Percentiles rank a stretch among this genome's conserved stretches.
Evolutionary conservation across 2,888 invertebrate species (phyloP).

Genomic region (Bruchidius siliquastri): DNA sequence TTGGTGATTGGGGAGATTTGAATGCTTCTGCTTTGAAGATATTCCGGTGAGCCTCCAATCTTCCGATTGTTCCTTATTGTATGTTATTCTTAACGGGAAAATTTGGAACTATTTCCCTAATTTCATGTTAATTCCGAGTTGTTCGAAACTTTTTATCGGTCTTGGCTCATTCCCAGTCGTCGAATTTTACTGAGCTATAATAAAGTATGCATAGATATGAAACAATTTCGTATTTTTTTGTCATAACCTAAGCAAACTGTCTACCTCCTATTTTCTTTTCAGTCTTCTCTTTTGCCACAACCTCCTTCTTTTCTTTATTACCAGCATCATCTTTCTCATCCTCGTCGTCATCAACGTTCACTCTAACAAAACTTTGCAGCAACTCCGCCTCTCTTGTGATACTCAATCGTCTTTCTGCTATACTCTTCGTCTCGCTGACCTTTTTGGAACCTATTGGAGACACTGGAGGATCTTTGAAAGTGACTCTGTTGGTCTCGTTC

Average conservation of each 20-base stretch:
- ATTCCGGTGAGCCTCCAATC: too few species aligned
- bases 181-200: background rate
- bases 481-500: background rate
- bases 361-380: conserved; percentile 73
- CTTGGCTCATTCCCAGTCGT: too few species aligned
- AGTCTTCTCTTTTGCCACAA: conserved; percentile 12
- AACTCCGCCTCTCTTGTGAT: conserved; percentile 64
- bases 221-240: background rate
- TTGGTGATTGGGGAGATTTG: too few species aligned
- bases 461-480: background rate
- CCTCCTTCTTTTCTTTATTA: conserved; percentile 8
- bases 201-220: background rate
- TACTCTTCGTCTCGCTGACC: conserved; percentile 14
- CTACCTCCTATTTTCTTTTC: conserved; percentile 15
- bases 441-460: background rate
- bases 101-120: too few species aligned
- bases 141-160: too few species aligned
- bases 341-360: conserved; percentile 57
- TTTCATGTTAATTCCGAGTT: too few species aligned
- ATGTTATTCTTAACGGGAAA: too few species aligned
- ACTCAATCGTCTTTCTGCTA: conserved; percentile 31
- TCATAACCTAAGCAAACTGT: background rate
- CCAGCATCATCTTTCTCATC: conserved; percentile 19
- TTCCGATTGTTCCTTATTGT: too few species aligned
- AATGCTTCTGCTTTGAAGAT: too few species aligned